phyloP scores from a whole-genome alignment of 2,797 vertebrate genomes.

The Eulemur mongoz region DNA sequence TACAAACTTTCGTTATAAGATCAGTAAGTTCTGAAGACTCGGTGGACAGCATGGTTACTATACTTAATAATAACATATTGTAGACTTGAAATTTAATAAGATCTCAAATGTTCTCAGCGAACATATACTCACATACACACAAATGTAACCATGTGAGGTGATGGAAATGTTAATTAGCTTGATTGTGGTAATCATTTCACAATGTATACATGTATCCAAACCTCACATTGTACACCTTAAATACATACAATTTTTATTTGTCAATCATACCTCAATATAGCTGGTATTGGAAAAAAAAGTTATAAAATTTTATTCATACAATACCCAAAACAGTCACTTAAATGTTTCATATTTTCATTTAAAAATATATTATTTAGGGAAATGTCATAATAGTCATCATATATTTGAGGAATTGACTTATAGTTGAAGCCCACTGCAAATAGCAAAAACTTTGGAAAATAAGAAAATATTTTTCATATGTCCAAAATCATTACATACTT shows the following conservation, averaged over 20 bases:
- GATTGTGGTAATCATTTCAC: neutral
- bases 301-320: neutral
- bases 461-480: too few species aligned
- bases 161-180: neutral
- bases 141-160: neutral
- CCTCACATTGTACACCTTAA: neutral
- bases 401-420: neutral
- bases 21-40: neutral
- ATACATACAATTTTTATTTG: neutral
- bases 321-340: neutral
- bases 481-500: neutral
- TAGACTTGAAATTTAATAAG: neutral
- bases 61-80: neutral
- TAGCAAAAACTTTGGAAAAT: neutral
- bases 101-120: neutral
- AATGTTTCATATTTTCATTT: neutral
- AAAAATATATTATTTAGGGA: neutral
- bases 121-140: neutral
- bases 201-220: neutral
- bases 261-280: neutral
- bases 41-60: neutral
- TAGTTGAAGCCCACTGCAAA: neutral
- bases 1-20: neutral
- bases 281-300: neutral
- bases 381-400: neutral